These are phyloP conservation scores for Apotomis capreana DNA, from an alignment of 2,888 invertebrate genomes.

Conservation along the genomic window DNA sequence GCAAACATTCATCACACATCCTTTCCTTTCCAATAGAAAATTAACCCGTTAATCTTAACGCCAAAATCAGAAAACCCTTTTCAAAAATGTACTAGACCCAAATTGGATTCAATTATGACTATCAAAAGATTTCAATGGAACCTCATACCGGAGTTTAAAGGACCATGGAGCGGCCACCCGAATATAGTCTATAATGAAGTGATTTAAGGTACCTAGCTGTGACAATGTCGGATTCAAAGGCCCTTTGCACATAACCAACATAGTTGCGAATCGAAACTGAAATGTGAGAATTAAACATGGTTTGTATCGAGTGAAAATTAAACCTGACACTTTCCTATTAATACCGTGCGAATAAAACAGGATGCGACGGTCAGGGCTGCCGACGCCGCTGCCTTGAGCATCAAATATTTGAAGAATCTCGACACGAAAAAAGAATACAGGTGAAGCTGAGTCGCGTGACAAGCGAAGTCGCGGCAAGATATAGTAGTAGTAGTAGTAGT, in stretches of 20 bases:
- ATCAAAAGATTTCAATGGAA: conserved; percentile 54
- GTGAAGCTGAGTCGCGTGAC: no score
- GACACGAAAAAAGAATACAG: no score
- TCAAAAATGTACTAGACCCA: conserved; percentile 5
- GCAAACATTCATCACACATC: background rate
- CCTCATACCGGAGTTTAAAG: conserved; percentile 62
- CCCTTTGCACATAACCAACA: background rate
- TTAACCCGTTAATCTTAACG: background rate
- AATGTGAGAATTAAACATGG: no score
- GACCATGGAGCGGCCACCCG: conserved; percentile 25
- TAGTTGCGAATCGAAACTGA: no score
- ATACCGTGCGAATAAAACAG: no score
- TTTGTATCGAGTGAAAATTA: no score
- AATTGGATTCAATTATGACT: conserved; percentile 32
- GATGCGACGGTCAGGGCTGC: no score
- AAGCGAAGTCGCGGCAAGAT: no score
- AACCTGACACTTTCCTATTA: no score
- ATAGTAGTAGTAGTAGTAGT: no score
- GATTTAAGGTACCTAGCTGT: background rate
- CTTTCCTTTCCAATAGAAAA: background rate
- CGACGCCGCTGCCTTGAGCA: no score
- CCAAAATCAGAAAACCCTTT: conserved; percentile 7
- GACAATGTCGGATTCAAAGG: background rate
- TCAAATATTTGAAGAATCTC: no score
- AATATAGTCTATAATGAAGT: background rate